A percentile compares a stretch with the other conserved stretches of the same genome.
phyloP scores from a whole-genome alignment of 2,113 vertebrate genomes.

The Leucoraja erinaceus region DNA sequence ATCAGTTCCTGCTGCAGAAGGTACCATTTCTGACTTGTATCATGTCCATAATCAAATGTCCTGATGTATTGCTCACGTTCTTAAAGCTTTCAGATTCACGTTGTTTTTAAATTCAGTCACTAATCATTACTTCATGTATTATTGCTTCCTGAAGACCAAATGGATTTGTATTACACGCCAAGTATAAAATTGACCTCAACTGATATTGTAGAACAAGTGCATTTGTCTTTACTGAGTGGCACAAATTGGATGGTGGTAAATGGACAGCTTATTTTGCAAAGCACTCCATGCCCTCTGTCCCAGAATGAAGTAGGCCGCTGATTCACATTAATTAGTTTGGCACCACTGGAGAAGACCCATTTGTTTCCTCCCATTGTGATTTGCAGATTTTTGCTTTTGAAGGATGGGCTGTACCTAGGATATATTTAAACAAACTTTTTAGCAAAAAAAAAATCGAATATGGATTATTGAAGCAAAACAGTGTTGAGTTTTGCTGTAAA shows the following conservation, averaged over 20 bases:
- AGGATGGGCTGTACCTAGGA: background rate
- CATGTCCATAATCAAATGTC: background rate
- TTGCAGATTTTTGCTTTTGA: background rate
- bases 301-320: no score
- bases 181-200: no score
- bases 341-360: no score
- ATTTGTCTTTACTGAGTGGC: no score
- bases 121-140: background rate
- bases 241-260: no score
- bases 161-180: no score
- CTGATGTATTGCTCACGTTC: background rate
- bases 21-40: background rate
- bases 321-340: no score
- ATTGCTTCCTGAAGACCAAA: no score
- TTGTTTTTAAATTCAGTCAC: background rate
- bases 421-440: background rate
- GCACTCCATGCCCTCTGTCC: no score
- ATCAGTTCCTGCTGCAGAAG: slow-evolving; percentile 19
- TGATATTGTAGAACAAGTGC: no score
- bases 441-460: background rate
- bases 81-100: background rate
- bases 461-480: background rate
- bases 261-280: no score
- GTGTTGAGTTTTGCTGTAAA: background rate
- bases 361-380: background rate